These are phyloP conservation scores for Ctenoplectra terminalis DNA, from an alignment of 1,140 invertebrate genomes.

Conservation along the genomic window DNA sequence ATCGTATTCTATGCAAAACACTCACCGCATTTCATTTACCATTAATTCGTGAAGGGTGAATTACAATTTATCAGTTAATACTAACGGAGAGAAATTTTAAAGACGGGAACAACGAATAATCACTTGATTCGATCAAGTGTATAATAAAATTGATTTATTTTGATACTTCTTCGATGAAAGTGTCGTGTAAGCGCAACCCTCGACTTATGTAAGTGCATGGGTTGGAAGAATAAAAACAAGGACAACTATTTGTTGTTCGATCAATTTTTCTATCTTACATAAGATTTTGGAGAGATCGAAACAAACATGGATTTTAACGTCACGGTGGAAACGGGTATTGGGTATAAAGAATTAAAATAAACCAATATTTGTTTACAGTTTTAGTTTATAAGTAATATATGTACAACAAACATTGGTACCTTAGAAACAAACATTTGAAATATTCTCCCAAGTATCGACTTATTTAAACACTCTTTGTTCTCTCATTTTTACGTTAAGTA, in stretches of 20 bases:
- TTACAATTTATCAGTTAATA: not conserved
- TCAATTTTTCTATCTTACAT: not conserved
- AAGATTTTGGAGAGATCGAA: not conserved
- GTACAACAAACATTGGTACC: conserved; percentile 44
- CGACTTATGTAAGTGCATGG: not conserved
- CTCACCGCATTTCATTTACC: too few species aligned
- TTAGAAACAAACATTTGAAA: conserved; percentile 11
- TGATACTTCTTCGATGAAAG: not conserved
- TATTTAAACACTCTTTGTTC: too few species aligned
- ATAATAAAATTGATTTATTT: not conserved
- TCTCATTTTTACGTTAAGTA: too few species aligned
- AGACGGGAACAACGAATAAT: not conserved
- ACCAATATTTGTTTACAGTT: conserved; percentile 8
- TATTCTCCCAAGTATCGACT: not conserved
- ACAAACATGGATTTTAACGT: too few species aligned
- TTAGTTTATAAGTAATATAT: conserved; percentile 38
- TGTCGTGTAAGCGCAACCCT: not conserved
- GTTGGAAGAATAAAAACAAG: not conserved
- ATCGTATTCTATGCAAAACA: not conserved
- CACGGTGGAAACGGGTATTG: too few species aligned
- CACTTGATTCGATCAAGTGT: not conserved
- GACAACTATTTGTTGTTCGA: not conserved
- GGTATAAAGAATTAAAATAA: not conserved
- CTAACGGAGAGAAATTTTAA: not conserved
- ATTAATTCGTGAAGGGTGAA: not conserved